A percentile compares a stretch with the other conserved stretches of the same genome.
Evolutionary conservation across 2,113 vertebrate genomes (phyloP).

Genomic region (Triplophysa rosa): DNA sequence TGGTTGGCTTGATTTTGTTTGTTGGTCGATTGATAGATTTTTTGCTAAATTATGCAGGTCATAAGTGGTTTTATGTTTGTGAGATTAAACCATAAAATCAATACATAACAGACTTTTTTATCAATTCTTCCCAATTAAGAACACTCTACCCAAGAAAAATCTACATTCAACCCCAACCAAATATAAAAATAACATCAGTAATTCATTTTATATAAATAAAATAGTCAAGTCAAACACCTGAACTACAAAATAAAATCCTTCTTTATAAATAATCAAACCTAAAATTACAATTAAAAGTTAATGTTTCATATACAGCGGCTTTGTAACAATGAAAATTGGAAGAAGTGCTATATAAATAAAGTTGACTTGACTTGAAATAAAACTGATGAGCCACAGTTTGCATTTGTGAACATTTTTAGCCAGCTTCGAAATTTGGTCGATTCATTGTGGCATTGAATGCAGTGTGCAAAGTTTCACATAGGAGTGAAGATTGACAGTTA

Average conservation of each 20-base stretch:
- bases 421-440: neutral
- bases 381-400: neutral
- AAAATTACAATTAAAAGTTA: no score
- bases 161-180: constrained; percentile 1
- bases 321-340: no score
- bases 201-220: neutral
- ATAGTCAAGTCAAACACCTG: neutral
- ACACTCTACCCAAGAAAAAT: neutral
- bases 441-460: neutral
- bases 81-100: no score
- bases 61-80: no score
- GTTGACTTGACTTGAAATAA: no score
- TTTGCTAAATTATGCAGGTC: no score
- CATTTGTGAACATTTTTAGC: neutral
- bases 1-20: no score
- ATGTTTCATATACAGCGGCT: no score
- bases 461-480: constrained; percentile 1
- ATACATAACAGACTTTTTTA: neutral
- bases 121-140: neutral
- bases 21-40: no score
- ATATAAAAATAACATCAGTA: neutral
- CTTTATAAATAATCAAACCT: no score
- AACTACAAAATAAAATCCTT: constrained; percentile 1
- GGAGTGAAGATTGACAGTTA: neutral
- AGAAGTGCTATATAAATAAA: no score